Base-by-base conservation (phyloP, 2,113 vertebrate species). In the Halichoeres trimaculatus region DNA sequence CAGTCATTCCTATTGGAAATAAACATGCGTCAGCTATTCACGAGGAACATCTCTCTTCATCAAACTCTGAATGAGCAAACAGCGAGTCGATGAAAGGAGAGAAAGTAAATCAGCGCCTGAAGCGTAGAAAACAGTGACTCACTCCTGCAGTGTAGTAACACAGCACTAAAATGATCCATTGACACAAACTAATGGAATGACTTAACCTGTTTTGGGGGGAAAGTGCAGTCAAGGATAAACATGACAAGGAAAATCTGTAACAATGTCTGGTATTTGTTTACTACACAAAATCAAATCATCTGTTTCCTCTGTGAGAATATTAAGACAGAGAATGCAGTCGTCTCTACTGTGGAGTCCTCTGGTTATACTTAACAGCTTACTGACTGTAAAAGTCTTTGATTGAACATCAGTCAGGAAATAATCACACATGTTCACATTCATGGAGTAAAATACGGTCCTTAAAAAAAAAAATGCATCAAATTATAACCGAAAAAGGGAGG, bases 251-350 rank as follows among this genome's bases (percentile, higher is more conserved):
- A 61, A 61, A 80, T 74, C 10, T 58, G 59, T 51, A 52, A 81
- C 55, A 60, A 76, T 73, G 76, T 72, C 63, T 82, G 73, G 57
- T 80, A 78, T 83, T 23, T 82, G 72, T 86, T 86, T 84, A 78
- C 54, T 41, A 61, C 8, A 9, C 51, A 26, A 63, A 76, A 81
- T 84, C 24, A 73, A 78, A 78, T 78, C 47, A 87, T 73, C n/a
- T 1, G 23, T 65, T 81, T 74, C n/a, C 19, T 35, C n/a, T 68
- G 41, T 73, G 56, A 73, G 54, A 36, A 41, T 64, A 52, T 83
- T 55, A 75, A 22, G 23, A 14, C 23, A 64, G 62, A 16, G 3
- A 30, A 38, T 62, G n/a, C 36, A 26, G n/a, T 19, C 20, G 20
- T 16, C 24, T 54, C 38, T 22, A 51, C 26, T 48, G 26, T 22